These are phyloP conservation scores for Adelges cooleyi DNA, from an alignment of 1,140 invertebrate species.

Conservation along the genomic window DNA sequence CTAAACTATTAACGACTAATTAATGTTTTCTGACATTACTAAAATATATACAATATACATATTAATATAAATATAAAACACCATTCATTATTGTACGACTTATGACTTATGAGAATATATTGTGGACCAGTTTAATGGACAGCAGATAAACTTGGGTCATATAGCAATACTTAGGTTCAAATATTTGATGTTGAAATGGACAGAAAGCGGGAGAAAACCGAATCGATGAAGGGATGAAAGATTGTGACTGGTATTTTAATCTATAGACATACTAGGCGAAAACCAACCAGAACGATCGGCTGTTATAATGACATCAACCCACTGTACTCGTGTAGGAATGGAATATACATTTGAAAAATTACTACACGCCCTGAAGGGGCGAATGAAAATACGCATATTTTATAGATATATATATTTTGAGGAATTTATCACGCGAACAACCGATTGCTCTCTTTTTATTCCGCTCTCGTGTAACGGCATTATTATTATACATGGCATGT, in stretches of 20 bases:
- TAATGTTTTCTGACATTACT: no score
- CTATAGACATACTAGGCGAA: no score
- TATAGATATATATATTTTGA: background rate
- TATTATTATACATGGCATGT: background rate
- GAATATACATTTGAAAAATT: conserved; percentile 1
- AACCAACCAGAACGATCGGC: no score
- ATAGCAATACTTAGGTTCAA: no score
- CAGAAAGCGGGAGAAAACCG: background rate
- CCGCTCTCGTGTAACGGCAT: background rate
- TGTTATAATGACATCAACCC: conserved; percentile 10
- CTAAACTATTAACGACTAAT: no score
- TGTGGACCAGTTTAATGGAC: no score
- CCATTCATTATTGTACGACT: no score
- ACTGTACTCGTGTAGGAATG: background rate
- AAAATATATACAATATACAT: no score
- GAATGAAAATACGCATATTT: background rate
- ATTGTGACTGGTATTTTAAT: background rate
- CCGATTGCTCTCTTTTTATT: background rate
- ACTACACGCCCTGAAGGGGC: background rate
- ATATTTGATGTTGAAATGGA: no score
- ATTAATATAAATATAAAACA: no score
- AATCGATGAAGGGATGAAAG: background rate
- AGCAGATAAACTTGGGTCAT: no score
- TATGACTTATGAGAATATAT: no score
- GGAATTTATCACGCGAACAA: conserved; percentile 18